phyloP scores from a whole-genome alignment of 1,140 invertebrate genomes.

The Pseudomyrmex sp. region DNA sequence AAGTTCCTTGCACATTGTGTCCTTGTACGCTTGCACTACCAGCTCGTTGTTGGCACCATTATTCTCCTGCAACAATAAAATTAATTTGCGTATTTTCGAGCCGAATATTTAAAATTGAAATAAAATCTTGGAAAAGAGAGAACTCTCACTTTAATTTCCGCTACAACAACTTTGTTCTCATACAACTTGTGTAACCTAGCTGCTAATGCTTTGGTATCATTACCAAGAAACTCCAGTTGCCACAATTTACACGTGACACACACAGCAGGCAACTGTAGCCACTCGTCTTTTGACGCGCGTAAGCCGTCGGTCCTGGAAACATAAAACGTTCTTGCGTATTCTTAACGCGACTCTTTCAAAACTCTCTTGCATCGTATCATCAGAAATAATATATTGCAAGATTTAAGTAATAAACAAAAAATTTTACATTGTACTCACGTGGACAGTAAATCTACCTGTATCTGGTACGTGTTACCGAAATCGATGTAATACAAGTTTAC shows the following conservation, averaged over 20 bases:
- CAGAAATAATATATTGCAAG: not conserved
- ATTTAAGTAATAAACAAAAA: slow-evolving; percentile 7
- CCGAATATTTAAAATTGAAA: not conserved
- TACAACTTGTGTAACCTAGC: slow-evolving; percentile 15
- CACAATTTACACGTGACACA: slow-evolving; percentile 73
- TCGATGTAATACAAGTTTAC: slow-evolving; percentile 86
- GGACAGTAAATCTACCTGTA: slow-evolving; percentile 3
- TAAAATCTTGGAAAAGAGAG: not conserved
- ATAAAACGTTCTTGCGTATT: not conserved
- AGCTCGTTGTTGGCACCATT: not conserved
- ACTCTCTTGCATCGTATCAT: too few relatives aligned
- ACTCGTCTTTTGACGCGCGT: slow-evolving; percentile 71
- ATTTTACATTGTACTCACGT: slow-evolving; percentile 67
- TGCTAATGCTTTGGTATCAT: not conserved
- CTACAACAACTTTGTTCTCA: slow-evolving; percentile 43
- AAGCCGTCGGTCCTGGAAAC: slow-evolving; percentile 58
- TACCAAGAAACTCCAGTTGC: slow-evolving; percentile 46
- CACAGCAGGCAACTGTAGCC: slow-evolving; percentile 72
- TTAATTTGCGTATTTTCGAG: slow-evolving; percentile 5
- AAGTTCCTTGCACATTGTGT: slow-evolving; percentile 59
- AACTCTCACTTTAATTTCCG: slow-evolving; percentile 67
- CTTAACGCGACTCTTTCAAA: too few relatives aligned
- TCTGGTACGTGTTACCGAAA: slow-evolving; percentile 87
- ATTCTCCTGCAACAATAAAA: slow-evolving; percentile 55
- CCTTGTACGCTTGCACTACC: slow-evolving; percentile 65